Evolutionary conservation across 2,113 vertebrate species (phyloP).

Genomic region (Vulpes vulpes): DNA sequence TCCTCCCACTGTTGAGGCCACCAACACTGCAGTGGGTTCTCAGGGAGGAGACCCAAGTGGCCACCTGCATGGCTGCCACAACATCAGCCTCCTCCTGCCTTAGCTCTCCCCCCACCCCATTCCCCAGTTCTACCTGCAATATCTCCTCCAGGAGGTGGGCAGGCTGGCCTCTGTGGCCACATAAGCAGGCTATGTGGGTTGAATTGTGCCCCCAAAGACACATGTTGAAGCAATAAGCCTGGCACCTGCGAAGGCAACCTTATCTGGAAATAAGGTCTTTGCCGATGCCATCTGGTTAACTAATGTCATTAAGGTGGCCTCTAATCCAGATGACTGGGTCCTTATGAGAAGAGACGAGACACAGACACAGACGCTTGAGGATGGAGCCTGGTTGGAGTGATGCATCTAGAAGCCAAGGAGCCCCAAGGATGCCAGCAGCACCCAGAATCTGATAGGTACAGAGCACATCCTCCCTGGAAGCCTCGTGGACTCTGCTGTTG

Average conservation of each 20-base stretch:
- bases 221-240: background rate
- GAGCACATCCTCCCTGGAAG: too few relatives aligned
- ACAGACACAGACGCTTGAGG: background rate
- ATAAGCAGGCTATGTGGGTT: background rate
- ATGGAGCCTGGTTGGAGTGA: background rate
- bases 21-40: background rate
- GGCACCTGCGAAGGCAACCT: background rate
- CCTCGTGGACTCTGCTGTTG: background rate
- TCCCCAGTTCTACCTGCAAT: background rate
- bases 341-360: background rate
- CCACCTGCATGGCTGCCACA: background rate
- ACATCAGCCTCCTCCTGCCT: background rate
- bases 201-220: background rate
- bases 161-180: background rate
- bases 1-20: accelerated
- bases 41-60: background rate
- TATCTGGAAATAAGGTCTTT: background rate
- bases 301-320: background rate
- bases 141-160: background rate
- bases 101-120: background rate
- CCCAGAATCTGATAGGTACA: accelerated
- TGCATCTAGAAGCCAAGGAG: background rate
- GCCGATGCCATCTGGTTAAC: too few relatives aligned
- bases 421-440: background rate
- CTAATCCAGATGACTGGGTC: background rate